Evolutionary conservation across 2,888 invertebrate species (phyloP).

Genomic region (Acleris cristana): DNA sequence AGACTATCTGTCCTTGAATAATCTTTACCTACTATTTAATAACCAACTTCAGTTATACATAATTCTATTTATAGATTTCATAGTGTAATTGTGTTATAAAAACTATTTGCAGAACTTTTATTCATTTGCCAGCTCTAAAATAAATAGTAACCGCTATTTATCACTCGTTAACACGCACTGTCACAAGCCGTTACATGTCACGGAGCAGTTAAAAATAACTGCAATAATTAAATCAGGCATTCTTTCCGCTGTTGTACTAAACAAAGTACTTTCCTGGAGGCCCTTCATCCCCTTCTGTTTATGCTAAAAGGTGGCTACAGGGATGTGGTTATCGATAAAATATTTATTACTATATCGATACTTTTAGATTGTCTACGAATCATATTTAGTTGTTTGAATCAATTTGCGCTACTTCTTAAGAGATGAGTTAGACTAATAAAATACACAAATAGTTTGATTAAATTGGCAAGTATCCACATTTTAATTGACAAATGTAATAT

Average conservation of each 20-base stretch:
- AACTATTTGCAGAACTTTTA: too few species aligned
- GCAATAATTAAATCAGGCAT: constrained; percentile 73
- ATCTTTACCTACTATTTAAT: too few species aligned
- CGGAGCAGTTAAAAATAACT: constrained; percentile 64
- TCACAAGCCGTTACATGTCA: constrained; percentile 59
- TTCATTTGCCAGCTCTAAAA: neutral
- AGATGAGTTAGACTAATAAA: too few species aligned
- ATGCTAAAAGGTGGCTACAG: constrained; percentile 52
- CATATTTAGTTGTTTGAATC: too few species aligned
- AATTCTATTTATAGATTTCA: too few species aligned
- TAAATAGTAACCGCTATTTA: constrained; percentile 20
- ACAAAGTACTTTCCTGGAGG: constrained; percentile 64
- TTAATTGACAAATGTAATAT: neutral
- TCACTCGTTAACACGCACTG: constrained; percentile 34
- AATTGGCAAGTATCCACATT: neutral
- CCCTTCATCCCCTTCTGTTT: constrained; percentile 62
- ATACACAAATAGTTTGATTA: too few species aligned
- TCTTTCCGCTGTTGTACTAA: constrained; percentile 65
- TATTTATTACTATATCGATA: neutral
- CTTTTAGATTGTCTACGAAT: too few species aligned
- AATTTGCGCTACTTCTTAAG: too few species aligned
- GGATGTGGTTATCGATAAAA: constrained; percentile 43
- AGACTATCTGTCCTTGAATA: too few species aligned
- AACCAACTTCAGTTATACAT: too few species aligned
- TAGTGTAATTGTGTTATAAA: too few species aligned